phyloP scores from a whole-genome alignment of 1,140 invertebrate genomes.

The Drosophila repletoides region DNA sequence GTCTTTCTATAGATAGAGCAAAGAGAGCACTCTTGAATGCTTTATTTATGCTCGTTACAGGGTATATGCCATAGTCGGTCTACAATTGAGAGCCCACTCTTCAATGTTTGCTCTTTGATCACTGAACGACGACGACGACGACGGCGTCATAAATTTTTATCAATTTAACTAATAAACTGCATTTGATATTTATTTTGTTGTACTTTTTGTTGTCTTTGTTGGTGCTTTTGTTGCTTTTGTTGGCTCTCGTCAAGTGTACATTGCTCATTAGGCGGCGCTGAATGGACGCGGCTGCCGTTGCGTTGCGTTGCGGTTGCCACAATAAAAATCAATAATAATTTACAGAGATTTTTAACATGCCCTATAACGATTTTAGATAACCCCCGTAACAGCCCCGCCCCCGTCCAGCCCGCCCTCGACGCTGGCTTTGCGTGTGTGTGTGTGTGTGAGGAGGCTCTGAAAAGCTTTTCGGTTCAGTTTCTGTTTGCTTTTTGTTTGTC shows the following conservation, averaged over 20 bases:
- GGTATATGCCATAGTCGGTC: conserved; percentile 12
- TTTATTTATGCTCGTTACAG: too few relatives aligned
- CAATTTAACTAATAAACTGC: conserved; percentile 56
- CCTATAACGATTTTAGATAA: conserved; percentile 51
- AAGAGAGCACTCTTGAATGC: too few relatives aligned
- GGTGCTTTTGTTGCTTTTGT: neutral
- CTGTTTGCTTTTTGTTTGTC: conserved; percentile 41
- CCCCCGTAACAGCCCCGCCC: too few relatives aligned
- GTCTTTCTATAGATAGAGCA: too few relatives aligned
- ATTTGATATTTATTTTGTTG: conserved; percentile 29
- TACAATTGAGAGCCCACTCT: conserved; percentile 5
- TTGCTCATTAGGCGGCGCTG: conserved; percentile 45
- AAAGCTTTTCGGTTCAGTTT: conserved; percentile 48
- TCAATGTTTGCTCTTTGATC: neutral
- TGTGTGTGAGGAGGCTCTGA: conserved; percentile 50
- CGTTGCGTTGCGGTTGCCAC: too few relatives aligned
- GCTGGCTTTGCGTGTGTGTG: conserved; percentile 1
- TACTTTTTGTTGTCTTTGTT: neutral
- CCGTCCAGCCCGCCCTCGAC: too few relatives aligned
- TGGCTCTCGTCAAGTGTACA: conserved; percentile 15
- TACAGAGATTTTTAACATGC: conserved; percentile 61
- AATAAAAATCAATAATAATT: conserved; percentile 68
- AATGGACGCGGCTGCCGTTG: conserved; percentile 17
- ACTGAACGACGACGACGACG: too few relatives aligned
- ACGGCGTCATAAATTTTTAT: conserved; percentile 33